These are phyloP conservation scores for Acanthochromis polyacanthus DNA, from an alignment of 2,113 vertebrate species.

Conservation along the genomic window DNA sequence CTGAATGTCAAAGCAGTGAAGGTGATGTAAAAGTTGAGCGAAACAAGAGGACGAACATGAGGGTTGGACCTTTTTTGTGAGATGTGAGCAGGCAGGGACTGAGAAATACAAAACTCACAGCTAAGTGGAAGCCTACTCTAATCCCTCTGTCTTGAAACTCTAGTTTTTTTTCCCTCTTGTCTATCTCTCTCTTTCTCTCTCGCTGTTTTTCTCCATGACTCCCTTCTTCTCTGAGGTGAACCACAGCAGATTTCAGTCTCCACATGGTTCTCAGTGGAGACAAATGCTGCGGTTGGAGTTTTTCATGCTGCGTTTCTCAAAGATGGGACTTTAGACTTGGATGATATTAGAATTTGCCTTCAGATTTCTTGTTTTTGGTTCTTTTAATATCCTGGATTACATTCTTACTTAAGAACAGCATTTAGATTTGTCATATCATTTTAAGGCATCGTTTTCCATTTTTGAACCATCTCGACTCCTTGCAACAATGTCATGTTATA, in stretches of 20 bases:
- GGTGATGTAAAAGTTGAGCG: background rate
- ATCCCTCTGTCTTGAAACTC: conserved; percentile 9
- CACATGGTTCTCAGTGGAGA: conserved; percentile 26
- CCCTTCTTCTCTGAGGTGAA: conserved; percentile 60
- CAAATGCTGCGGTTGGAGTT: conserved; percentile 13
- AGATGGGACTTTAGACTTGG: background rate
- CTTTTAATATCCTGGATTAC: no score
- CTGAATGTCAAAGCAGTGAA: background rate
- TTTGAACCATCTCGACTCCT: no score
- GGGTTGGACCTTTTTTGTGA: background rate
- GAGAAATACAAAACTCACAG: background rate
- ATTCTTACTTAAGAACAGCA: no score
- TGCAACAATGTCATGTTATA: no score
- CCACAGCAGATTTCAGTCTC: conserved; percentile 69
- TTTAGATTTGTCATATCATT: background rate
- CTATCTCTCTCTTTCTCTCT: background rate
- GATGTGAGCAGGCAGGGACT: no score
- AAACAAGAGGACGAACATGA: background rate
- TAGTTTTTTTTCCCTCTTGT: conserved; percentile 9
- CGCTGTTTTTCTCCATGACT: conserved; percentile 11
- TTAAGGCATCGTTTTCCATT: no score
- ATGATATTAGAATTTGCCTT: conserved; percentile 1
- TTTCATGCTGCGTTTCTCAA: conserved; percentile 2
- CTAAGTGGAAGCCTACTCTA: conserved; percentile 22
- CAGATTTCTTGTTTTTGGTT: background rate